A percentile compares a stretch with the other conserved stretches of the same genome.
phyloP scores from a whole-genome alignment of 2,797 vertebrate species.

The Anisognathus igniventris region DNA sequence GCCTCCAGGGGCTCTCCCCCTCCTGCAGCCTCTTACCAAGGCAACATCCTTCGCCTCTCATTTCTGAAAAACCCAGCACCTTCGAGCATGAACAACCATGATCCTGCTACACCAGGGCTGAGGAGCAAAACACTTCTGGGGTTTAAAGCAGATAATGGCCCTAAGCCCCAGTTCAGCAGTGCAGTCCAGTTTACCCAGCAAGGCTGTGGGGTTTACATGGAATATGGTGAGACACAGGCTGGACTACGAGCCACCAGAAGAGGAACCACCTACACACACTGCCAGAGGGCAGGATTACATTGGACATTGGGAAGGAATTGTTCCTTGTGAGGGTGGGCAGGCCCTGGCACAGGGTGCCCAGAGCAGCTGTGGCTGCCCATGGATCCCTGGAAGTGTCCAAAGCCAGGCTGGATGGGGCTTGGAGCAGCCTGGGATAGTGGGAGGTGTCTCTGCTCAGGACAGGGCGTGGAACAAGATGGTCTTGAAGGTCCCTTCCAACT shows the following conservation, averaged over 20 bases:
- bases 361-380: not conserved
- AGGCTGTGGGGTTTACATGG: not conserved
- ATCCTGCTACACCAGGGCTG: not conserved
- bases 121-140: not conserved
- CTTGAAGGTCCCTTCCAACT: not conserved
- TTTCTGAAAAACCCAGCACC: not conserved
- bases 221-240: not conserved
- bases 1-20: not conserved
- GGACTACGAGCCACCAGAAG: not conserved
- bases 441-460: not conserved
- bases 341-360: not conserved
- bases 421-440: accelerated
- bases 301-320: not conserved
- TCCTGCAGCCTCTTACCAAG: not conserved
- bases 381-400: not conserved
- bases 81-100: accelerated
- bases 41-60: not conserved
- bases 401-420: accelerated
- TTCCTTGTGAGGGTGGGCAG: accelerated
- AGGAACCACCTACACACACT: not conserved
- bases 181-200: not conserved
- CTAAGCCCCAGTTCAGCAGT: not conserved
- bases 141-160: not conserved
- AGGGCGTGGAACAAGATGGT: not conserved
- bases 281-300: not conserved